phyloP scores from a whole-genome alignment of 2,797 vertebrate species.

The Hippocampus kuda region DNA sequence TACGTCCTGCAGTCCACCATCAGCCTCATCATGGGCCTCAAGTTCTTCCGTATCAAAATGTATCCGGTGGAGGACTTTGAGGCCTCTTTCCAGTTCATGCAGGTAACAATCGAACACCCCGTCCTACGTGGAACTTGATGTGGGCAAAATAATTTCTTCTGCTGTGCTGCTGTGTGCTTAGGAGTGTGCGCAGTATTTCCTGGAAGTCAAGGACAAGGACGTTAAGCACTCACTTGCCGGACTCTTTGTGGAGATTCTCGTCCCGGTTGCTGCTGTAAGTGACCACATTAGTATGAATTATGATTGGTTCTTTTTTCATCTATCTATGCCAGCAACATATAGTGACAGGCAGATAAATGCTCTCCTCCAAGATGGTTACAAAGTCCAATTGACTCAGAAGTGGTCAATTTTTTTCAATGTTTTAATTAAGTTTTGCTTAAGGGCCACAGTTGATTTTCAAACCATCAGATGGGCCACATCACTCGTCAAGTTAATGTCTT shows the following conservation, averaged over 20 bases:
- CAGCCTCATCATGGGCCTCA: slow-evolving; percentile 99
- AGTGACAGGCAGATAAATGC: too few species aligned
- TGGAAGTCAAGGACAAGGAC: slow-evolving; percentile 99
- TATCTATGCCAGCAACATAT: too few species aligned
- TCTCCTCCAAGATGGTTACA: too few species aligned
- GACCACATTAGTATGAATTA: neutral
- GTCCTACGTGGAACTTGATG: neutral
- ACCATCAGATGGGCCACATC: too few species aligned
- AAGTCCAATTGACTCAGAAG: too few species aligned
- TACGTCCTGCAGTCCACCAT: slow-evolving; percentile 92
- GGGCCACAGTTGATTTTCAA: too few species aligned
- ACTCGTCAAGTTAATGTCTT: too few species aligned
- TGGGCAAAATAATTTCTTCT: slow-evolving; percentile 3
- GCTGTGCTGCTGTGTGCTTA: slow-evolving; percentile 40
- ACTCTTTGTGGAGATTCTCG: slow-evolving; percentile 96
- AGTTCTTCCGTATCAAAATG: slow-evolving; percentile 99
- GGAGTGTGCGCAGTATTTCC: slow-evolving; percentile 98
- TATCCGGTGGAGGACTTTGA: slow-evolving; percentile 99
- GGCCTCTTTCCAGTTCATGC: slow-evolving; percentile 98
- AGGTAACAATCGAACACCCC: slow-evolving; percentile 66
- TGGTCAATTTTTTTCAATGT: too few species aligned
- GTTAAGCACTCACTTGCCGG: slow-evolving; percentile 96
- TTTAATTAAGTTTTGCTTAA: too few species aligned
- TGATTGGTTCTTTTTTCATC: too few species aligned
- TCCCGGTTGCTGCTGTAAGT: slow-evolving; percentile 98